Percentiles rank a stretch among this genome's conserved stretches.
Evolutionary conservation across 2,797 vertebrate genomes (phyloP).

Genomic region (Cuculus canorus): DNA sequence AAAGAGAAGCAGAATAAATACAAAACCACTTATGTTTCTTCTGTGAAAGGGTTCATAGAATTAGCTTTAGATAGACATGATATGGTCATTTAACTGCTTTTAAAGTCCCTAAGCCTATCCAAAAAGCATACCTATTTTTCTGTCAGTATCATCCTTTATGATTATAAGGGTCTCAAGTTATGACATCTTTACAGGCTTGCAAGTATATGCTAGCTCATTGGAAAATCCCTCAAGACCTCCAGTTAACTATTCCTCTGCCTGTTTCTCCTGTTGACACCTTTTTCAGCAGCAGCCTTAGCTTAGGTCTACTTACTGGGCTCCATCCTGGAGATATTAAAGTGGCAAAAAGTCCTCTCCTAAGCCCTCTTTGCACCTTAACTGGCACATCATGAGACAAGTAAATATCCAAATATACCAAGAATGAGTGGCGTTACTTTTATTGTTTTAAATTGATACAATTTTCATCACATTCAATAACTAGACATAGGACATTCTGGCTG

Average conservation of each 20-base stretch:
- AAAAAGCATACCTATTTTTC: background rate
- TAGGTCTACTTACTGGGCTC: background rate
- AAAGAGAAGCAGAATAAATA: background rate
- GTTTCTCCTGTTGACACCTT: background rate
- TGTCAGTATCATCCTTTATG: background rate
- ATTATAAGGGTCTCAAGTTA: background rate
- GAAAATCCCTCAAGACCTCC: background rate
- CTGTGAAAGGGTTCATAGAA: background rate
- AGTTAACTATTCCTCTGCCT: background rate
- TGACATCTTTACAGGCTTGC: background rate
- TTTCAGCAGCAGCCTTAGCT: background rate
- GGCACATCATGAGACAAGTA: background rate
- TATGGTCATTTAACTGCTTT: background rate
- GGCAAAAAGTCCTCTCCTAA: background rate
- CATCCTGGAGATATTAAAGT: background rate
- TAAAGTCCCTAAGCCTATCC: background rate
- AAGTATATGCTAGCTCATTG: background rate
- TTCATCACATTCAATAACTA: background rate
- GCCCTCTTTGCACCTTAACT: background rate
- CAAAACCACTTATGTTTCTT: background rate
- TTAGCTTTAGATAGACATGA: background rate
- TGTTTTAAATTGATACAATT: background rate
- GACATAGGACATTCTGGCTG: background rate
- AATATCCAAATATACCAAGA: background rate
- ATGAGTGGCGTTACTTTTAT: background rate